phyloP scores from a whole-genome alignment of 2,888 invertebrate species.

The Monopis laevigella region DNA sequence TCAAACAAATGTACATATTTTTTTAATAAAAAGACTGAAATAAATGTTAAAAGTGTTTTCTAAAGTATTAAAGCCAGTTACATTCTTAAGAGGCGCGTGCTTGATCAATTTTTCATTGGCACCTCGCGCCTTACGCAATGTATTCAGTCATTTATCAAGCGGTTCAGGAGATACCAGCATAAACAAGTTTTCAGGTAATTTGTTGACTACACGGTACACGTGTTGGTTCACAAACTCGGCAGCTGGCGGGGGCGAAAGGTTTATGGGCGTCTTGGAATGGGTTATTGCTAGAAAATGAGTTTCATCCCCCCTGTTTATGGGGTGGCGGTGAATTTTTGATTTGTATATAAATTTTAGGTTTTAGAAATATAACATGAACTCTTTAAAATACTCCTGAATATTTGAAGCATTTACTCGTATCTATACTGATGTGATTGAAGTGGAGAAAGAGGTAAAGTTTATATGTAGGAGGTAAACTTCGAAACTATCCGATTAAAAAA shows the following conservation, averaged over 20 bases:
- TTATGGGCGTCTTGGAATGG: constrained; percentile 1
- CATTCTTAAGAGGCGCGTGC: not conserved
- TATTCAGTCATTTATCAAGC: constrained; percentile 21
- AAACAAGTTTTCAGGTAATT: constrained; percentile 26
- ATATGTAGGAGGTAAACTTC: no score
- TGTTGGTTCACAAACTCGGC: constrained; percentile 6
- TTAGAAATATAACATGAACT: no score
- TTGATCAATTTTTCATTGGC: constrained; percentile 15
- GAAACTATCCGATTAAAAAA: no score
- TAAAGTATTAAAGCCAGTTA: no score
- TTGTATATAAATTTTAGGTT: no score
- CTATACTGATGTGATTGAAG: no score
- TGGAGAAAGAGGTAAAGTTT: no score
- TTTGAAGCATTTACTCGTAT: no score
- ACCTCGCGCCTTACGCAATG: constrained; percentile 13
- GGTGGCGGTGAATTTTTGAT: not conserved
- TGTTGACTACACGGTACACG: constrained; percentile 20
- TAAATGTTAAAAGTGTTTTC: no score
- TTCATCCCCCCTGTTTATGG: not conserved
- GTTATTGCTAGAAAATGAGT: constrained; percentile 7
- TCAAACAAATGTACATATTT: no score
- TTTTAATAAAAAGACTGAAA: no score
- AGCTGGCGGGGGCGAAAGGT: constrained; percentile 1
- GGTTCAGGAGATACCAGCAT: constrained; percentile 17
- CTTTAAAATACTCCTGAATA: no score